Percentiles rank a stretch among this genome's conserved stretches.
These are phyloP conservation scores for Alexandromys fortis DNA, from an alignment of 2,113 vertebrate species.

Conservation along the genomic window DNA sequence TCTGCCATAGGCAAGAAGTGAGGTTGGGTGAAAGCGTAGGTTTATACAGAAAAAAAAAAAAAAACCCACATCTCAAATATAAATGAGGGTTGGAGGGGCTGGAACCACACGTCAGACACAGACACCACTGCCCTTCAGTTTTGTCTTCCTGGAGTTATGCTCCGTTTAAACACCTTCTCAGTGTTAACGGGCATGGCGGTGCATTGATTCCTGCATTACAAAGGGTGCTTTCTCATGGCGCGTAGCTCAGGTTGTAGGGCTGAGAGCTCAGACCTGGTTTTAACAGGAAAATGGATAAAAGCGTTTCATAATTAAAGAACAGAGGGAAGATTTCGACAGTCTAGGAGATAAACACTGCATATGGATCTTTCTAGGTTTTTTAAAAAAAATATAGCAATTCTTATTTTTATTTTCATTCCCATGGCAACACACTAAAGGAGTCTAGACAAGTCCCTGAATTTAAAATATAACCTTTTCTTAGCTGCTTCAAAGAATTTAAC, in stretches of 20 bases:
- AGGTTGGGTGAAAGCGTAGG: neutral
- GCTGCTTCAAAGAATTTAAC: neutral
- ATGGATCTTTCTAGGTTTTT: slow-evolving; percentile 50
- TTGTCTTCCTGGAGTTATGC: slow-evolving; percentile 41
- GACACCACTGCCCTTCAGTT: neutral
- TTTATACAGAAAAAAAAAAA: slow-evolving; percentile 29
- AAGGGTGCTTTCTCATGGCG: neutral
- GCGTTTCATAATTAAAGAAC: neutral
- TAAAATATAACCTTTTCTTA: slow-evolving; percentile 56
- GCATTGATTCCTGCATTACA: neutral
- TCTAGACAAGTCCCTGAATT: slow-evolving; percentile 45
- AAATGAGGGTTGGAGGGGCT: neutral
- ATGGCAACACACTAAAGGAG: slow-evolving; percentile 44
- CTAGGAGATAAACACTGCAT: slow-evolving; percentile 8
- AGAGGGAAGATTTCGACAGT: slow-evolving; percentile 16
- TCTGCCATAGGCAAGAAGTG: slow-evolving; percentile 20
- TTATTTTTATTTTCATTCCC: slow-evolving; percentile 70
- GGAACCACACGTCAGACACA: neutral
- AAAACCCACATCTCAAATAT: neutral
- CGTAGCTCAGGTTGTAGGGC: neutral
- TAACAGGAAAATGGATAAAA: slow-evolving; percentile 46
- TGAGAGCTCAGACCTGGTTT: slow-evolving; percentile 10
- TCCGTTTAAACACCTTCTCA: slow-evolving; percentile 40
- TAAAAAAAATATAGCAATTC: slow-evolving; percentile 26
- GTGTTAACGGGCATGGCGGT: neutral